These are phyloP conservation scores for Cheilinus undulatus DNA, from an alignment of 2,113 vertebrate genomes.

Conservation along the genomic window DNA sequence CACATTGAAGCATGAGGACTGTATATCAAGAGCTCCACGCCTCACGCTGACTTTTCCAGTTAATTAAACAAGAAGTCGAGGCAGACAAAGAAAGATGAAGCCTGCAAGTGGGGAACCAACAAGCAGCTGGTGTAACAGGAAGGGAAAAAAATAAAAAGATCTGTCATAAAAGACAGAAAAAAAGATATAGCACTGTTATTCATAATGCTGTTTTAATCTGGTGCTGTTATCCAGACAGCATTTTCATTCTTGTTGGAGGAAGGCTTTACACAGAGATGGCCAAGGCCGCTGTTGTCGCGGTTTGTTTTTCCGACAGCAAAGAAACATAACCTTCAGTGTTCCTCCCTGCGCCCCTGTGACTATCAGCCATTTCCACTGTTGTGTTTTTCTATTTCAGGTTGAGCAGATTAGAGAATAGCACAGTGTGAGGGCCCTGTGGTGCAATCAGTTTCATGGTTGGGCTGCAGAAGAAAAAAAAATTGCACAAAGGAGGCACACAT, in stretches of 20 bases:
- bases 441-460: slow-evolving; percentile 59
- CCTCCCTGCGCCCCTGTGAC: slow-evolving; percentile 1
- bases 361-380: slow-evolving; percentile 28
- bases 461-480: slow-evolving; percentile 39
- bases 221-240: background rate
- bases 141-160: slow-evolving; percentile 8
- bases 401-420: slow-evolving; percentile 51
- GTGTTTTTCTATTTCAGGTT: slow-evolving; percentile 49
- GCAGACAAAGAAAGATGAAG: slow-evolving; percentile 42
- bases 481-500: slow-evolving; percentile 27
- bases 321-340: slow-evolving; percentile 20
- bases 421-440: slow-evolving; percentile 35
- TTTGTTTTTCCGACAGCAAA: slow-evolving; percentile 22
- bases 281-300: slow-evolving; percentile 8
- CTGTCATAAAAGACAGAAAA: slow-evolving; percentile 30
- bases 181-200: slow-evolving; percentile 36
- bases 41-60: slow-evolving; percentile 52
- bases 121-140: slow-evolving; percentile 41
- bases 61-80: slow-evolving; percentile 64
- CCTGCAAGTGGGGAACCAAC: slow-evolving; percentile 19
- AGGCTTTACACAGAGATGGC: slow-evolving; percentile 19
- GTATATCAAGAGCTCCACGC: slow-evolving; percentile 34
- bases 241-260: slow-evolving; percentile 47
- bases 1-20: slow-evolving; percentile 8
- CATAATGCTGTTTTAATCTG: slow-evolving; percentile 38